Evolutionary conservation across 2,797 vertebrate genomes (phyloP), one percentile per base, ranked within the genome.

Genomic region (Bucorvus abyssinicus): DNA sequence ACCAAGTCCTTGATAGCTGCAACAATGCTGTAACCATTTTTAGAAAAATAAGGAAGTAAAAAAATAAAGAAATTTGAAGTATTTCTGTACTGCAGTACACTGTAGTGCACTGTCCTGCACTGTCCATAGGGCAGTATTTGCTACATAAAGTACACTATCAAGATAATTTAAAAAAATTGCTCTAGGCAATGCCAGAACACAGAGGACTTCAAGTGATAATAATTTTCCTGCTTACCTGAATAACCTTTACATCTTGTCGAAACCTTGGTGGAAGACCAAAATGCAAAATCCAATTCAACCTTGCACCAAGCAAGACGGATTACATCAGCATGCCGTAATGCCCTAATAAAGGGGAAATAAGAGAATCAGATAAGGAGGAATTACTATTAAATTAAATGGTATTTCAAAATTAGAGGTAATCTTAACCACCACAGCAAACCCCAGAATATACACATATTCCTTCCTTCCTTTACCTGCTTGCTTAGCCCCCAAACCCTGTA

Each of bases 281-380:
- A 97, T 99, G 99, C 89, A 99, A 98, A 91, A 99, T 99, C 99
- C 99, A 99, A 77, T 99, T 99, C 80, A 99, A 97, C 94, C 99
- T 98, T 68, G 99, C 99, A 90, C 99, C 99, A 81, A 99, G 96
- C 80, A 99, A 97, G 93, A 99, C 85, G 67, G 67, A 99, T 98
- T 68, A 99, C 99, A 94, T 99, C 99, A 74, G 99, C 99, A 96
- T 98, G 97, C 36, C 98, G 98, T 87, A 99, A 98, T 93, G 99
- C 99, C 97, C 99, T 99, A 93, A 93, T 55, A 55, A 90, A 64
- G 84, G 45, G 57, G 68, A 90, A 92, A 95, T n/a, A 83, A 84
- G 3, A 86, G 30, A 56, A 47, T 7, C 45, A 83, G 74, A 11
- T 83, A 86, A 52, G 23, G 27, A 86, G 50, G 44, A 87, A 88